Conservation (phyloP, 2,888 invertebrate species). For the Tiphia femorata region DNA sequence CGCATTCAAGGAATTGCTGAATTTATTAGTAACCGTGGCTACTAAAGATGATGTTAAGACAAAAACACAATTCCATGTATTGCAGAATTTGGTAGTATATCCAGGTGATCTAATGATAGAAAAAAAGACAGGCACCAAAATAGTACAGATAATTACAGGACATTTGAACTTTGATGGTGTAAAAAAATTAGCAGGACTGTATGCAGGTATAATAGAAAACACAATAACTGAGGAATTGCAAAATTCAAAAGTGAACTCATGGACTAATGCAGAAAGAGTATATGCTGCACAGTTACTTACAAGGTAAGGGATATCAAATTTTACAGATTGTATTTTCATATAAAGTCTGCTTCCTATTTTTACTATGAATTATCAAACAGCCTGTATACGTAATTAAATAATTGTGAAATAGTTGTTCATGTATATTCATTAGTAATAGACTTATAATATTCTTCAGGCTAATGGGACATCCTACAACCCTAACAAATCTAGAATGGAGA, state of each 20-base stretch:
- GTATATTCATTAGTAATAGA: constrained; percentile 4
- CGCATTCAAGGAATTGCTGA: constrained; percentile 73
- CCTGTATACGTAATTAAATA: not conserved
- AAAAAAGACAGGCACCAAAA: constrained; percentile 77
- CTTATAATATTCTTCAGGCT: constrained; percentile 60
- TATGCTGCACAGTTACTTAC: constrained; percentile 75
- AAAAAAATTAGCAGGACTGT: constrained; percentile 75
- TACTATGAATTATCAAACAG: no score
- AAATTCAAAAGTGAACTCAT: constrained; percentile 70
- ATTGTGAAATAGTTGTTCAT: no score
- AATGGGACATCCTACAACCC: constrained; percentile 71
- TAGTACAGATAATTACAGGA: constrained; percentile 76
- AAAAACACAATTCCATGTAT: constrained; percentile 72
- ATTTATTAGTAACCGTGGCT: constrained; percentile 70
- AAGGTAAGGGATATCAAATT: constrained; percentile 41
- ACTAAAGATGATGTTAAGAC: constrained; percentile 70
- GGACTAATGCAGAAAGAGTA: constrained; percentile 79
- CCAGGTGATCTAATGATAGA: constrained; percentile 83
- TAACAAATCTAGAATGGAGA: constrained; percentile 76
- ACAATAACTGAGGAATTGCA: constrained; percentile 71
- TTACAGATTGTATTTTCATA: not conserved
- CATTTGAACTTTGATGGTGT: constrained; percentile 75
- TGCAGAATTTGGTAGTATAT: constrained; percentile 76
- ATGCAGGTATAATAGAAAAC: constrained; percentile 75
- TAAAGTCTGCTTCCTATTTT: not conserved